A percentile compares a stretch with the other conserved stretches of the same genome.
These are phyloP conservation scores for Planococcus citri DNA, from an alignment of 1,140 invertebrate species.

Conservation along the genomic window DNA sequence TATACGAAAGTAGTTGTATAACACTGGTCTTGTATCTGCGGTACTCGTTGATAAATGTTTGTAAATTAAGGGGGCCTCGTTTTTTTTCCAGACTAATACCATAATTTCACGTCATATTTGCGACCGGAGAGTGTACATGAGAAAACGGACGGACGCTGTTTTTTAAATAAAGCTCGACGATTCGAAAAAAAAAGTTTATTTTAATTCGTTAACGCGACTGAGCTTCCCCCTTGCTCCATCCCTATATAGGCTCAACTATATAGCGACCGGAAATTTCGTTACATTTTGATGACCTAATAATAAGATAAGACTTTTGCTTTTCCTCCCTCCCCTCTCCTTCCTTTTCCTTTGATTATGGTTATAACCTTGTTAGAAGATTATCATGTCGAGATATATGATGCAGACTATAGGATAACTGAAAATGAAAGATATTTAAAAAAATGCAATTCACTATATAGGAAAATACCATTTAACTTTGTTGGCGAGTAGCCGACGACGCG, in stretches of 20 bases:
- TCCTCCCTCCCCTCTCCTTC: no score
- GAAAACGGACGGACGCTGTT: background rate
- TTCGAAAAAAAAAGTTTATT: conserved; percentile 1
- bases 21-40: conserved; percentile 14
- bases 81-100: conserved; percentile 12
- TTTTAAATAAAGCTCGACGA: background rate
- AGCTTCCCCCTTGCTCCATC: no score
- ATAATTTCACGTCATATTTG: background rate
- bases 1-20: conserved; percentile 15
- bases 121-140: background rate
- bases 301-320: background rate
- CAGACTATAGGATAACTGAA: background rate
- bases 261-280: background rate
- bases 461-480: background rate
- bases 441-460: background rate
- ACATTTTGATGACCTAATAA: background rate
- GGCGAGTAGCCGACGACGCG: no score
- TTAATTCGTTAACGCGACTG: background rate
- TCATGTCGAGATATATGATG: no score
- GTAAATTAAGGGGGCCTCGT: conserved; percentile 10
- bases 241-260: no score
- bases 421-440: background rate
- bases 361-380: no score
- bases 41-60: conserved; percentile 18
- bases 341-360: no score